Evolutionary conservation across 2,797 vertebrate species (phyloP).

Genomic region (Amazonetta brasiliensis): DNA sequence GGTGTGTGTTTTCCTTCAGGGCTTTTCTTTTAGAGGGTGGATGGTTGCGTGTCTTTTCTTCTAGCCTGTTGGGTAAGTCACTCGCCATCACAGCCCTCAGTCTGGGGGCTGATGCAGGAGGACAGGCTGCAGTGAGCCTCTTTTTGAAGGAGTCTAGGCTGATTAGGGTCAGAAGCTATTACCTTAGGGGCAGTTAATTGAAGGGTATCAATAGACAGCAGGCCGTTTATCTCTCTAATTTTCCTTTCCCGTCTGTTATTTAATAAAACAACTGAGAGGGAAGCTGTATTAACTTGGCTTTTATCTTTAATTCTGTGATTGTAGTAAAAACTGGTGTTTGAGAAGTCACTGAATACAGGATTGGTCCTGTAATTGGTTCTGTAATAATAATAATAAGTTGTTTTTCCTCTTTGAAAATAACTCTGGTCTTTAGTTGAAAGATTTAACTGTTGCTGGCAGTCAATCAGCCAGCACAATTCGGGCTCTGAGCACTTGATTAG

Average conservation of each 20-base stretch:
- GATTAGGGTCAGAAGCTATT: background rate
- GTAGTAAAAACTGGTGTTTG: conserved; percentile 11
- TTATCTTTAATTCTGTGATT: conserved; percentile 34
- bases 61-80: background rate
- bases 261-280: background rate
- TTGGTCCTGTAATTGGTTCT: conserved; percentile 1
- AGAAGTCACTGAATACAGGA: background rate
- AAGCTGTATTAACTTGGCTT: background rate
- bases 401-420: conserved; percentile 62
- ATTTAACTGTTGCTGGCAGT: background rate
- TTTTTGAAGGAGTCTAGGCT: background rate
- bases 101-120: background rate
- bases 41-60: background rate
- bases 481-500: conserved; percentile 58
- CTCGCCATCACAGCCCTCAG: background rate
- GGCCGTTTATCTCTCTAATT: background rate
- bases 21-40: background rate
- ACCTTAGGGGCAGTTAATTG: background rate
- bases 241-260: background rate
- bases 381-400: conserved; percentile 35
- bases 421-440: conserved; percentile 14
- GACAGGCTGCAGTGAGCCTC: background rate
- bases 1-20: background rate
- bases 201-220: background rate
- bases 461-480: conserved; percentile 43